phyloP scores from a whole-genome alignment of 2,113 vertebrate genomes.

The Oncorhynchus gorbuscha region DNA sequence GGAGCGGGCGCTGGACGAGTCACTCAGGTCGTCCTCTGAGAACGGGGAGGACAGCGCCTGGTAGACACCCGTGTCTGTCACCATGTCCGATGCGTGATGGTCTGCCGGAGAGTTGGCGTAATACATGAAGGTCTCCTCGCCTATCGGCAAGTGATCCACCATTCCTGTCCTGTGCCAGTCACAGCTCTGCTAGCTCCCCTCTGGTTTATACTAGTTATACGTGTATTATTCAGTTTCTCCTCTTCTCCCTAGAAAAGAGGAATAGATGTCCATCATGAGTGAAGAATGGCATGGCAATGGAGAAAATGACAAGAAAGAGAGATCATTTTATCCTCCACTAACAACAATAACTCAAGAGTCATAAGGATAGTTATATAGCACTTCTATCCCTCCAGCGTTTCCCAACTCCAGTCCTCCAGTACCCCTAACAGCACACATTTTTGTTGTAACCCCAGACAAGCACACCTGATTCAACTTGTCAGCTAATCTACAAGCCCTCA shows the following conservation, averaged over 20 bases:
- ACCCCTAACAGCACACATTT: too few species aligned
- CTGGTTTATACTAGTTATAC: neutral
- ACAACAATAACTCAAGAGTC: neutral
- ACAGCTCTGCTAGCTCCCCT: neutral
- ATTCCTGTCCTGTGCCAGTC: conserved; percentile 63
- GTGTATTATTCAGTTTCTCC: conserved; percentile 11
- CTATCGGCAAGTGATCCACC: conserved; percentile 93
- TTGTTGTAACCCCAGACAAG: too few species aligned
- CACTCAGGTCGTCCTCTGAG: conserved; percentile 91
- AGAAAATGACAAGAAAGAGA: neutral
- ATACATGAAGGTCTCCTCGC: conserved; percentile 86
- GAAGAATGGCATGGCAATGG: neutral
- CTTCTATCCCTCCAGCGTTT: too few species aligned
- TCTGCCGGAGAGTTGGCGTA: conserved; percentile 70
- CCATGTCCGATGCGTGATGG: conserved; percentile 74
- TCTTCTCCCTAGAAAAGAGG: conserved; percentile 46
- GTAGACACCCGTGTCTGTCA: conserved; percentile 82
- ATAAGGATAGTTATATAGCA: too few species aligned
- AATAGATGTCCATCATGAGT: neutral
- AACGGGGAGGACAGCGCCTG: conserved; percentile 81
- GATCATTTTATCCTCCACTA: neutral
- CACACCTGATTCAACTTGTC: too few species aligned
- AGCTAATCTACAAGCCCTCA: too few species aligned
- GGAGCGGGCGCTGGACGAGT: conserved; percentile 88
- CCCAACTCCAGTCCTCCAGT: too few species aligned